A percentile compares a stretch with the other conserved stretches of the same genome.
Evolutionary conservation across 2,888 invertebrate species (phyloP).

Genomic region (Drosophila suboccidentalis): DNA sequence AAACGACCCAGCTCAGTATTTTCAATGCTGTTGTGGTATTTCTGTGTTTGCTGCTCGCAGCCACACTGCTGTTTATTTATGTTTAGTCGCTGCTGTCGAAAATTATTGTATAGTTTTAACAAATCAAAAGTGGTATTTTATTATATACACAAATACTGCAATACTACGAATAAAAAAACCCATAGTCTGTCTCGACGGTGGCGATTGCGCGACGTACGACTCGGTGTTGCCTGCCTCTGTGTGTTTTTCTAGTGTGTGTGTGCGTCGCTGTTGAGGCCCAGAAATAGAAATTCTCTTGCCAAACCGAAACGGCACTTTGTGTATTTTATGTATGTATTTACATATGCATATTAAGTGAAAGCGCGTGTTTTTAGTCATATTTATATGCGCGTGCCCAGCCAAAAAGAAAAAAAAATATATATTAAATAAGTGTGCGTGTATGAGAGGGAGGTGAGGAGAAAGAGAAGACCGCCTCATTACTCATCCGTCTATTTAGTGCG

Average conservation of each 20-base stretch:
- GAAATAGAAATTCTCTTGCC: constrained; percentile 65
- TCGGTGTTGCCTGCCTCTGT: constrained; percentile 8
- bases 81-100: constrained; percentile 58
- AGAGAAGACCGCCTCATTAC: constrained; percentile 50
- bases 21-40: too few species aligned
- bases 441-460: constrained; percentile 9
- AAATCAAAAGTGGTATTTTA: constrained; percentile 33
- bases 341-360: constrained; percentile 54
- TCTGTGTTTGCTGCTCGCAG: constrained; percentile 18
- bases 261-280: constrained; percentile 45
- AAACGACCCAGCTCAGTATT: too few species aligned
- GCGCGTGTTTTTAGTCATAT: constrained; percentile 59
- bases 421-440: constrained; percentile 6
- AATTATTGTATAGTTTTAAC: constrained; percentile 47
- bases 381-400: constrained; percentile 57
- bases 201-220: constrained; percentile 18
- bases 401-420: constrained; percentile 39
- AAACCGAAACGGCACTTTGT: constrained; percentile 49
- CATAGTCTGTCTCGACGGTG: background rate
- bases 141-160: constrained; percentile 3
- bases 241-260: constrained; percentile 29
- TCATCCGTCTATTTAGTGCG: constrained; percentile 69
- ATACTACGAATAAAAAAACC: background rate
- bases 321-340: constrained; percentile 36
- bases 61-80: constrained; percentile 67